A percentile compares a stretch with the other conserved stretches of the same genome.
phyloP scores from a whole-genome alignment of 2,888 invertebrate genomes.

The Onchidella celtica region DNA sequence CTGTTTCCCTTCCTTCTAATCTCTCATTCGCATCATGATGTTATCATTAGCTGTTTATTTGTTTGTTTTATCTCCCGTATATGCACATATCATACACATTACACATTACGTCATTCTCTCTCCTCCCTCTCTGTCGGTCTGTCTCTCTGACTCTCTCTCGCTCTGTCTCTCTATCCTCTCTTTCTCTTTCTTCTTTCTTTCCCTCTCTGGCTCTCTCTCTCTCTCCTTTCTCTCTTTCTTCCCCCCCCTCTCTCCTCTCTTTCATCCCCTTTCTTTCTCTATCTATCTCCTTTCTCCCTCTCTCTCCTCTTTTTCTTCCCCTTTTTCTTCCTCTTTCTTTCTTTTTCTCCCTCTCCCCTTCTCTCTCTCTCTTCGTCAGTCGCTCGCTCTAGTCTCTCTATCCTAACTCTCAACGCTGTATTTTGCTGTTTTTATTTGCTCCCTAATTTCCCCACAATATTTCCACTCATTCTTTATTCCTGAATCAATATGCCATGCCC shows the following conservation, averaged over 20 bases:
- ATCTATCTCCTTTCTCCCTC: background rate
- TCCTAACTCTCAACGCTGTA: background rate
- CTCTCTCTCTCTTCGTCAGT: conserved; percentile 13
- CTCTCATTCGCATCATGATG: no score
- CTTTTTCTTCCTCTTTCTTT: background rate
- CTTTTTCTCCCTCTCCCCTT: no score
- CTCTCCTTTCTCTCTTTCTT: background rate
- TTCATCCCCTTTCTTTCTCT: background rate
- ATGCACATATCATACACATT: no score
- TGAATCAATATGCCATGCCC: background rate
- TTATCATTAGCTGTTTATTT: no score
- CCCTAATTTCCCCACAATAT: no score
- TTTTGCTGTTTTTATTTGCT: background rate
- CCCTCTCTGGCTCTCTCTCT: background rate
- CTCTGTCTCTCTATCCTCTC: no score
- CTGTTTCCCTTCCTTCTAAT: no score
- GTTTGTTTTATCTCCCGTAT: no score
- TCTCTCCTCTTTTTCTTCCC: conserved; percentile 4
- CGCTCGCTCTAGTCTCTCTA: background rate
- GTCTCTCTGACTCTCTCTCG: no score
- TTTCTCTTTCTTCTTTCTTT: background rate
- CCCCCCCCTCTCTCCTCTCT: background rate
- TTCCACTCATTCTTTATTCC: background rate
- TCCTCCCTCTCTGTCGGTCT: no score
- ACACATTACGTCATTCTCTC: no score